Base-by-base conservation (phyloP, 2,888 invertebrate species). In the Danaus chrysippus region DNA sequence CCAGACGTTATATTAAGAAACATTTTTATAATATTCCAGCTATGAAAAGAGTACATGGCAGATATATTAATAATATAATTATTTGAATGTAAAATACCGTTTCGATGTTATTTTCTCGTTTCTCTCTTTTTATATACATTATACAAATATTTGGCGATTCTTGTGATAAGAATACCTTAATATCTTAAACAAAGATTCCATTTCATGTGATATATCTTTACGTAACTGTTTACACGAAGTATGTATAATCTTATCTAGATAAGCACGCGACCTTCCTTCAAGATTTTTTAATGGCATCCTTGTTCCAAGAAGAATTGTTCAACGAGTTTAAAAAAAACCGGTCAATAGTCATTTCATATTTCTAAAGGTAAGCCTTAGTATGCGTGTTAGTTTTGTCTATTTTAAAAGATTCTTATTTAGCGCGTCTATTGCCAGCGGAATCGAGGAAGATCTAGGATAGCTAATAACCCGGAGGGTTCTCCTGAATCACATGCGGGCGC, bases 391-490 rank as follows among this genome's bases (percentile, higher is more conserved):
- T 49, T 49, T 15, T 49, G 17, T 17, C 15, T 17, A 17, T 17
- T 15, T 17, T 49, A 17, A 17, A 49, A 49, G 17, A 17, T 10
- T 49, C 49, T 17, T 49, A 49, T 49, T 17, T 49, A 49, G 49
- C 17, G 49, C 49, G 17, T 49, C 49, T 11, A 49, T 10, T 17
- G 49, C 49, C 49, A 17, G 17, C 9, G 49, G 49, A 49, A 49
- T 49, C 15, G 17, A 10, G 17, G 17, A 49, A 49, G 17, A 49
- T 15, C 49, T 49, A 17, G 49, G 49, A 49, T 49, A 49, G 49
- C 49, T 49, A 49, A 49, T 49, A 49, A 49, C 49, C 49, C 49
- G 3, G 10, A 49, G 46, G 46, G 49, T 49, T 49, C 15, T 49
- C 49, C 49, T 49, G 17, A 17, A 15, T 49, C 49, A 49, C 10